Percentiles rank a stretch among this genome's conserved stretches.
phyloP scores from a whole-genome alignment of 2,113 vertebrate species.

The Onychorhynchus coronatus region DNA sequence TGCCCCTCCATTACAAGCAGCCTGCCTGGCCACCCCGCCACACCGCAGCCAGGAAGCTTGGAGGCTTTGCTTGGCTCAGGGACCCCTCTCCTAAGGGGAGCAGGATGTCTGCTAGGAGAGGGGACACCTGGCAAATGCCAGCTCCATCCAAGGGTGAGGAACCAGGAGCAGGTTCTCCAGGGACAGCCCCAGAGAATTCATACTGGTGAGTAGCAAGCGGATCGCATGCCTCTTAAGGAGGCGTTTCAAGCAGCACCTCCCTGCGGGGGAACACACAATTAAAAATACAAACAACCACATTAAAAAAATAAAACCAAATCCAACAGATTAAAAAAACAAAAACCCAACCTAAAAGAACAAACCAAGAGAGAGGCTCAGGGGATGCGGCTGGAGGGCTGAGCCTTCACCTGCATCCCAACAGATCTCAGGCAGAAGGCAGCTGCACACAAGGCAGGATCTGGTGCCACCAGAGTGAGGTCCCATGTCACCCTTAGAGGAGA shows the following conservation, averaged over 20 bases:
- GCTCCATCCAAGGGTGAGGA: background rate
- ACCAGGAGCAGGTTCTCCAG: background rate
- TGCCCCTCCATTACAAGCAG: background rate
- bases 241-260: constrained; percentile 18
- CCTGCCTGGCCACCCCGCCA: background rate
- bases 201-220: background rate
- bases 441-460: background rate
- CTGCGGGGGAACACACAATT: background rate
- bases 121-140: background rate
- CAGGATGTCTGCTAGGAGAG: background rate
- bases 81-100: background rate
- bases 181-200: background rate
- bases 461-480: background rate
- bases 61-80: background rate
- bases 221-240: background rate
- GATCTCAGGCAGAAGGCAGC: background rate
- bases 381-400: background rate
- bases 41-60: fast-evolving
- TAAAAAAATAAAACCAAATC: constrained; percentile 48
- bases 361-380: background rate
- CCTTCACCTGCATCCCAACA: background rate
- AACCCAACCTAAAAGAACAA: background rate
- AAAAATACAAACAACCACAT: background rate
- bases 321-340: constrained; percentile 2
- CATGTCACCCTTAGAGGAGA: background rate